These are phyloP conservation scores for Oxyteleia sp. DNA, from an alignment of 2,888 invertebrate genomes.

Conservation along the genomic window DNA sequence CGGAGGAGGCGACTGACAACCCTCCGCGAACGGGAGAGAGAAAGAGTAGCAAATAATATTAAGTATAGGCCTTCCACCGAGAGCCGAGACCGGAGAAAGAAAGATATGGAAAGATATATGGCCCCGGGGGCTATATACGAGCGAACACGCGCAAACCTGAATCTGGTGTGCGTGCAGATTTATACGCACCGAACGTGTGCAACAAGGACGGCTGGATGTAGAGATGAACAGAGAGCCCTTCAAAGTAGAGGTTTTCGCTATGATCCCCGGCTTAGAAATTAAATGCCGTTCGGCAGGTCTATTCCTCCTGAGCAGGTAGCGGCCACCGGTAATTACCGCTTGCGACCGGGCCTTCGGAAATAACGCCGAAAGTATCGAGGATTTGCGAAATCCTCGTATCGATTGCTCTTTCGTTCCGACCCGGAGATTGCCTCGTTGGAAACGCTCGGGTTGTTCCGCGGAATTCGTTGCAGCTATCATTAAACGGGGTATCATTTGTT, in stretches of 20 bases:
- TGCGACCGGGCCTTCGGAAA: slow-evolving; percentile 82
- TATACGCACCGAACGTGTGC: slow-evolving; percentile 57
- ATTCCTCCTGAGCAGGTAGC: slow-evolving; percentile 87
- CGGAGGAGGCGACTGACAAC: slow-evolving; percentile 69
- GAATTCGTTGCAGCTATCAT: slow-evolving; percentile 32
- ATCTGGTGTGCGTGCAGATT: slow-evolving; percentile 75
- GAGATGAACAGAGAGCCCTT: no score
- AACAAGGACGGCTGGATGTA: slow-evolving; percentile 49
- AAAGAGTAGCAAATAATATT: slow-evolving; percentile 87
- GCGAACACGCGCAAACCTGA: slow-evolving; percentile 75
- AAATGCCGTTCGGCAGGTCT: slow-evolving; percentile 87
- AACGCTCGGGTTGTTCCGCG: slow-evolving; percentile 3
- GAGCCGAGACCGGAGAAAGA: slow-evolving; percentile 70
- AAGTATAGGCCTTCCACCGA: slow-evolving; percentile 86
- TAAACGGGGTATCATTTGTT: slow-evolving; percentile 53
- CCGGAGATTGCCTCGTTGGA: slow-evolving; percentile 25
- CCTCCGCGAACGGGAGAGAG: slow-evolving; percentile 65
- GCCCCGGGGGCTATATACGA: slow-evolving; percentile 74
- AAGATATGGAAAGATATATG: slow-evolving; percentile 82
- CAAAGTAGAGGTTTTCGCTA: slow-evolving; percentile 21
- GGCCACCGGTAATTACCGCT: slow-evolving; percentile 88
- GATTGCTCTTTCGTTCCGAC: background rate
- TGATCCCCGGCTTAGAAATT: slow-evolving; percentile 82
- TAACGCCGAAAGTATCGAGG: slow-evolving; percentile 80
- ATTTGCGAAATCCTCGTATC: slow-evolving; percentile 81